Conservation (phyloP, 2,113 vertebrate genomes). For the Otolemur garnettii region DNA sequence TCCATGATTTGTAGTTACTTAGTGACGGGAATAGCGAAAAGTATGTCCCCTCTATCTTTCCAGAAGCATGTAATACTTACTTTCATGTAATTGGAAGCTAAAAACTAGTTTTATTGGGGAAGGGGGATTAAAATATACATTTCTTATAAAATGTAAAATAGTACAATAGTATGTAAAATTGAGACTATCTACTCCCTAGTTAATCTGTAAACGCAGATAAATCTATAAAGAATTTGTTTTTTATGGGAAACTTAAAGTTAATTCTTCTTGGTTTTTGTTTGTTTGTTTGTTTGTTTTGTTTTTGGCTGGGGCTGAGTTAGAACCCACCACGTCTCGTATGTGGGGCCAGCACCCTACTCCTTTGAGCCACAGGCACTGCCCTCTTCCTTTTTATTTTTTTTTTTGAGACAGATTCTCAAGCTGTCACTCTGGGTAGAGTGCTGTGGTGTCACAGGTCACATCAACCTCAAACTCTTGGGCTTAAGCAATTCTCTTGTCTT, state of each 20-base stretch:
- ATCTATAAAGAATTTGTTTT: background rate
- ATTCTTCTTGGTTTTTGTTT: background rate
- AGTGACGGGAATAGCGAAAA: background rate
- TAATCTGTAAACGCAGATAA: background rate
- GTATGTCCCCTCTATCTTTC: background rate
- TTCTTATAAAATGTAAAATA: slow-evolving; percentile 21
- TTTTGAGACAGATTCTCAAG: no score
- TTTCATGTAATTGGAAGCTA: background rate
- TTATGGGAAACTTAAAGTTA: background rate
- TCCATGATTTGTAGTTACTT: background rate
- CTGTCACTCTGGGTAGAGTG: no score
- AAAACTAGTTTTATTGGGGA: background rate
- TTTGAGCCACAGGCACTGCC: no score
- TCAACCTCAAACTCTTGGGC: no score
- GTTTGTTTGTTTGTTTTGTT: no score
- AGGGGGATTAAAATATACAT: background rate
- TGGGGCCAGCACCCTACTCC: no score
- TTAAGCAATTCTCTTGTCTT: no score
- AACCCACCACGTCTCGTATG: no score
- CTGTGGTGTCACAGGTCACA: no score
- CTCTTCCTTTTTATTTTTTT: no score
- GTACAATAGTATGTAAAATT: background rate
- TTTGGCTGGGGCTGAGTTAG: no score
- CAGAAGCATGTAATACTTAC: background rate
- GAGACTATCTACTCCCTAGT: background rate